Evolutionary conservation across 2,113 vertebrate genomes (phyloP).

Genomic region (Gorsachius goisagi): DNA sequence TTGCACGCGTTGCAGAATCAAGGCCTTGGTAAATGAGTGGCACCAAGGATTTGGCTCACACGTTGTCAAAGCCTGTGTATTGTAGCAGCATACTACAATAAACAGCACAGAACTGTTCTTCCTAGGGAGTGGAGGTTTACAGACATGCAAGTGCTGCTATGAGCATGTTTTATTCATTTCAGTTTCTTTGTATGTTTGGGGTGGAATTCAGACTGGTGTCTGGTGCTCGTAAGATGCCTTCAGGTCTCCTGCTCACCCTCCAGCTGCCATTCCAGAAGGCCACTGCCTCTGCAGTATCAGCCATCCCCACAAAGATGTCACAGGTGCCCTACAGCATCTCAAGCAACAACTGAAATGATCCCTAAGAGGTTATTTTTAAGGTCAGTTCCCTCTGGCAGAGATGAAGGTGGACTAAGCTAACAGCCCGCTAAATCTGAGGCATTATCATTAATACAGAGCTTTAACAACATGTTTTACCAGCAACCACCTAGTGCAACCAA

Average conservation of each 20-base stretch:
- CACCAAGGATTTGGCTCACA: neutral
- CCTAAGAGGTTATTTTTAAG: neutral
- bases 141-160: neutral
- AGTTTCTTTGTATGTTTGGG: neutral
- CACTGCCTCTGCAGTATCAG: neutral
- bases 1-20: neutral
- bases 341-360: neutral
- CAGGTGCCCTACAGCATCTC: neutral
- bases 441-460: neutral
- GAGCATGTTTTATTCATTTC: neutral
- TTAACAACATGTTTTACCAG: neutral
- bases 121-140: neutral
- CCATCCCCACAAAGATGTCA: neutral
- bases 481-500: neutral
- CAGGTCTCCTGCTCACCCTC: neutral
- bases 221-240: neutral
- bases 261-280: neutral
- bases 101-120: neutral
- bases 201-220: neutral
- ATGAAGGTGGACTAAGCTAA: neutral
- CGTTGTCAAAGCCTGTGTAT: fast-evolving
- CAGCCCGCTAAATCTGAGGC: neutral
- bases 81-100: neutral
- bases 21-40: neutral
- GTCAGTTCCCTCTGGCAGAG: neutral